These are phyloP conservation scores for Zaprionus davidi DNA, from an alignment of 1,140 invertebrate species.

Conservation along the genomic window DNA sequence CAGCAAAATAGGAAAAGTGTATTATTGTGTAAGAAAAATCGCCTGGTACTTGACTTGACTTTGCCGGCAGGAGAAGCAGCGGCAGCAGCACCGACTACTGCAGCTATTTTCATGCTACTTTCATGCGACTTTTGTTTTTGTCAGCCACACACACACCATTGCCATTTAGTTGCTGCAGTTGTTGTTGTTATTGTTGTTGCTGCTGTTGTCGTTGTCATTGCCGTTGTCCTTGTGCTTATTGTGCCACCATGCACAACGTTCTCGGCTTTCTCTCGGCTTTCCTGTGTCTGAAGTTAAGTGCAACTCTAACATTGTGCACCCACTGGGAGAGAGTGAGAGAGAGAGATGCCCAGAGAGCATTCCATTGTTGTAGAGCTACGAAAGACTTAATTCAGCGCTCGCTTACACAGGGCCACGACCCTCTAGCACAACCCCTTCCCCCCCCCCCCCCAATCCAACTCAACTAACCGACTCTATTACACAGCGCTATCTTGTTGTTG, in stretches of 20 bases:
- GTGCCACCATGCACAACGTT: constrained; percentile 51
- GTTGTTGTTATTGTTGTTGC: constrained; percentile 12
- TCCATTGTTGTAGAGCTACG: constrained; percentile 67
- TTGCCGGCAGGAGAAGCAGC: constrained; percentile 49
- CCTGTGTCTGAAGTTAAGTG: constrained; percentile 82
- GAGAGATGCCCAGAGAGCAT: constrained; percentile 65
- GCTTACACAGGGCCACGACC: constrained; percentile 35
- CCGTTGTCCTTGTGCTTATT: constrained; percentile 72
- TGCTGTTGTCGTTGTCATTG: constrained; percentile 46
- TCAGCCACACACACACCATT: constrained; percentile 45
- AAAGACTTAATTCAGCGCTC: constrained; percentile 76
- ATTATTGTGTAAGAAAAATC: constrained; percentile 81
- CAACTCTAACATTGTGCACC: constrained; percentile 80
- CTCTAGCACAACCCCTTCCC: not conserved
- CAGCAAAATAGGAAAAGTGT: constrained; percentile 78
- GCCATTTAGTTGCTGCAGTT: constrained; percentile 16
- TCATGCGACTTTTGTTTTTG: constrained; percentile 79
- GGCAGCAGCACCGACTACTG: constrained; percentile 26
- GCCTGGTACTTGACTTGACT: constrained; percentile 77
- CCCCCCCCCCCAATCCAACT: constrained; percentile 6
- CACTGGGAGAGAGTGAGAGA: not conserved
- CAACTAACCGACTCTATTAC: constrained; percentile 77
- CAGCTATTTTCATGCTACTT: constrained; percentile 78
- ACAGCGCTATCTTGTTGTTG: constrained; percentile 43
- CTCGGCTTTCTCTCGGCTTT: constrained; percentile 50